Base-by-base conservation (phyloP, 2,888 invertebrate genomes). In the Azorinus chamasolen region DNA sequence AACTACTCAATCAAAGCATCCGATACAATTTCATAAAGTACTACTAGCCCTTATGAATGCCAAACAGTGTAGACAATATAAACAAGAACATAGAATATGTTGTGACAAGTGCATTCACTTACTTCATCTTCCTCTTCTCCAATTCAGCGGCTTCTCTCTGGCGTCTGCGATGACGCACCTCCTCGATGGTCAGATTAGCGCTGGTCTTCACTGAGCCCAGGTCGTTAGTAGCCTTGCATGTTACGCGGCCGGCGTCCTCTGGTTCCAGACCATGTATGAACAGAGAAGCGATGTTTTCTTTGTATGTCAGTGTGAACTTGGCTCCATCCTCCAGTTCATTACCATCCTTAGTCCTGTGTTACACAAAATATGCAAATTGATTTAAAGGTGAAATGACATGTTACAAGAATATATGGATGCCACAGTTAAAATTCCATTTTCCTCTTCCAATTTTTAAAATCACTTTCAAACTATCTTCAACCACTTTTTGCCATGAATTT, bases 221-320 rank as follows among this genome's bases (percentile, higher is more conserved):
- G 43, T 87, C 84, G 83, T 93, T 93, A 59, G 81, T 68, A 14
- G 92, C 92, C 59, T 88, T 87, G 63, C 92, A 91, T 18, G 87
- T 87, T 78, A 91, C 91, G 39, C 84, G 86, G n/a, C 92, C 93
- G 27, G 86, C 90, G 79, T 93, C 92, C 39, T 90, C 90, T 0
- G 85, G 79, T 46, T 87, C 86, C 24, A 91, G 86, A 48, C 90
- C 89, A 66, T 82, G 96, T 86, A 98, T 95, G 45, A 95, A 95
- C 62, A 98, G 92, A 50, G 90, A 90, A 39, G 92, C 91, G 32
- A 90, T 86, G 25, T 90, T 88, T 25, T 91, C 89, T 54, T 86
- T 88, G 81, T 89, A 92, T 69, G 89, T 90, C 73, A 91, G 86
- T 25, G 86, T 88, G 83, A 91, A 93, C 76, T 92, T 92, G 51